A percentile compares a stretch with the other conserved stretches of the same genome.
Conservation (phyloP, 2,888 invertebrate genomes). For the Lithophane leautieri region DNA sequence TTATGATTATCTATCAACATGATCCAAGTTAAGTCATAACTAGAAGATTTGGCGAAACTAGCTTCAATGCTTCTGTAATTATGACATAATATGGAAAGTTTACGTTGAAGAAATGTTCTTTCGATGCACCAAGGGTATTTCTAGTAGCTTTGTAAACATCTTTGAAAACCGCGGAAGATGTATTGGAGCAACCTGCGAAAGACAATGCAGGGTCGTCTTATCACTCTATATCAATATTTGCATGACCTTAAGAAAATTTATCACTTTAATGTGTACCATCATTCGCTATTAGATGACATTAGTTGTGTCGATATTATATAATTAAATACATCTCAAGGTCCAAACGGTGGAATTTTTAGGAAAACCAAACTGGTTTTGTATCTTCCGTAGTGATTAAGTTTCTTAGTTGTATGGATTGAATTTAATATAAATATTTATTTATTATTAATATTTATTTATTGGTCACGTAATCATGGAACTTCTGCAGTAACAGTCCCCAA, state of each 20-base stretch:
- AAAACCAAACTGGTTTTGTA: conserved; percentile 58
- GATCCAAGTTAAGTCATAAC: not conserved
- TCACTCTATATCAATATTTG: conserved; percentile 81
- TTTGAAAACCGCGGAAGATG: conserved; percentile 68
- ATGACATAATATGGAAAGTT: not conserved
- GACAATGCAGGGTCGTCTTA: conserved; percentile 84
- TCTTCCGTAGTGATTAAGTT: conserved; percentile 56
- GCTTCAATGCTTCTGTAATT: not conserved
- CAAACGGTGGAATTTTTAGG: conserved; percentile 61
- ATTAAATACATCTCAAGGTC: conserved; percentile 62
- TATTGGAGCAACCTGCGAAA: conserved; percentile 65
- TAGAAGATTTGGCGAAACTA: not conserved
- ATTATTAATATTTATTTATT: conserved; percentile 16
- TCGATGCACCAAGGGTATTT: conserved; percentile 45
- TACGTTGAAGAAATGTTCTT: conserved; percentile 16
- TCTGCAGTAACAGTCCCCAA: not conserved
- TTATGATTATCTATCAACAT: not conserved
- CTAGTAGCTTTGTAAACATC: conserved; percentile 51
- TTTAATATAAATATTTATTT: conserved; percentile 43
- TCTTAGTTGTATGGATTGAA: conserved; percentile 10
- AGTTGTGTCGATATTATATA: conserved; percentile 55
- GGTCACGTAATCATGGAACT: not conserved
- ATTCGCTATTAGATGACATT: conserved; percentile 51
- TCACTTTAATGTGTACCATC: conserved; percentile 61
- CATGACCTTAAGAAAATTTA: conserved; percentile 81